These are phyloP conservation scores for Psittacula cyanocephala DNA, from an alignment of 2,113 vertebrate genomes.

Conservation along the genomic window DNA sequence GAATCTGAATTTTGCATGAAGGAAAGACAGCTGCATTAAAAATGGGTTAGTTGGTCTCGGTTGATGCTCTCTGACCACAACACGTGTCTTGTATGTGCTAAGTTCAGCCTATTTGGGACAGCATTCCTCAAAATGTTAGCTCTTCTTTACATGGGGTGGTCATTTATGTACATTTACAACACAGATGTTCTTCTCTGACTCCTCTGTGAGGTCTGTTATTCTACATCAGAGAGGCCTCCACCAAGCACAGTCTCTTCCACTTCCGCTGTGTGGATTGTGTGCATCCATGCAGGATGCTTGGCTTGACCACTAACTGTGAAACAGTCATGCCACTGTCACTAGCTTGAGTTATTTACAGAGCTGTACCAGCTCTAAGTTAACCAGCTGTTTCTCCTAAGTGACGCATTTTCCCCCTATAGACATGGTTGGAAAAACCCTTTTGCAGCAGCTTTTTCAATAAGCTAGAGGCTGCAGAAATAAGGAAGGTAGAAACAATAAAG, in stretches of 20 bases:
- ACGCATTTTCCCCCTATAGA: background rate
- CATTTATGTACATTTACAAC: background rate
- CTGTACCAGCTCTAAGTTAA: background rate
- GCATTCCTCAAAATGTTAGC: background rate
- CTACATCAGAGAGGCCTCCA: fast-evolving
- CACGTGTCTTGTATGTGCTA: background rate
- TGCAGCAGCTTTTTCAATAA: background rate
- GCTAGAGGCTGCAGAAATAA: background rate
- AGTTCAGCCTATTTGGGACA: background rate
- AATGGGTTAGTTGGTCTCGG: background rate
- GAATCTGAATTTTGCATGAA: background rate
- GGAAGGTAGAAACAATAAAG: background rate
- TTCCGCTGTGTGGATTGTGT: fast-evolving
- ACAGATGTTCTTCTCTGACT: background rate
- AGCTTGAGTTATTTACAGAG: background rate
- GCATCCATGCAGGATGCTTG: background rate
- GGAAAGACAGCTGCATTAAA: background rate
- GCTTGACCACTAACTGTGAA: background rate
- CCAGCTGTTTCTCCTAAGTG: background rate
- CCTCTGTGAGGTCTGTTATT: background rate
- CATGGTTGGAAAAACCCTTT: background rate
- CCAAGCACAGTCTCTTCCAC: background rate
- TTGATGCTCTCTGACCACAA: background rate
- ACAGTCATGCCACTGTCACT: background rate
- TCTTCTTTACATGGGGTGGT: background rate